phyloP scores from a whole-genome alignment of 1,140 invertebrate species.

The Chrysopa pallens region DNA sequence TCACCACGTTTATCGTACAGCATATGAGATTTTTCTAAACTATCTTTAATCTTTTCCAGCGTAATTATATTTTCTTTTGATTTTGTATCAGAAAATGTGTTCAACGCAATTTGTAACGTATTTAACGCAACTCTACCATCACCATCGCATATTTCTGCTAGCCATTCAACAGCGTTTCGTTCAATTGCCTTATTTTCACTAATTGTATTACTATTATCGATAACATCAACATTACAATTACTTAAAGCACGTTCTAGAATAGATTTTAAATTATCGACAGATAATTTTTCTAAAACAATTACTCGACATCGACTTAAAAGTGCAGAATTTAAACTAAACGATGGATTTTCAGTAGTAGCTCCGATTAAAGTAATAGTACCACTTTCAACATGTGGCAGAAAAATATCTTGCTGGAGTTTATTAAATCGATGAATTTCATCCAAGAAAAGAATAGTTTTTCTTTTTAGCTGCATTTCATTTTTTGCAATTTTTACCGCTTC shows the following conservation, averaged over 20 bases:
- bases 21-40: slow-evolving; percentile 47
- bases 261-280: slow-evolving; percentile 30
- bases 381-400: slow-evolving; percentile 62
- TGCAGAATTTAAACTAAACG: slow-evolving; percentile 65
- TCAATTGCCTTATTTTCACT: slow-evolving; percentile 2
- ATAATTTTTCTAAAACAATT: slow-evolving; percentile 55
- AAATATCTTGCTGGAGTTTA: slow-evolving; percentile 52
- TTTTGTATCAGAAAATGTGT: slow-evolving; percentile 25
- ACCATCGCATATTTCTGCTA: slow-evolving; percentile 61
- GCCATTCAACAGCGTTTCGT: slow-evolving; percentile 36
- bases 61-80: slow-evolving; percentile 25
- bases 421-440: slow-evolving; percentile 84
- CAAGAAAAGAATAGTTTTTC: slow-evolving; percentile 64
- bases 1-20: slow-evolving; percentile 66
- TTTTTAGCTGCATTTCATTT: slow-evolving; percentile 50
- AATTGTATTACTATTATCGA: slow-evolving; percentile 8
- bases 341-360: slow-evolving; percentile 79
- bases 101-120: slow-evolving; percentile 51
- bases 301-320: slow-evolving; percentile 60
- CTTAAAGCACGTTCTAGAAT: slow-evolving; percentile 43
- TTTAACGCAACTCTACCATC: slow-evolving; percentile 64
- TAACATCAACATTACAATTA: slow-evolving; percentile 19
- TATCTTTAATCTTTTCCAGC: slow-evolving; percentile 43
- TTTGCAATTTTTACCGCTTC: slow-evolving; percentile 53
- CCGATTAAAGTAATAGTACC: slow-evolving; percentile 67